phyloP scores from a whole-genome alignment of 2,113 vertebrate genomes.

The Seriola rivoliana region DNA sequence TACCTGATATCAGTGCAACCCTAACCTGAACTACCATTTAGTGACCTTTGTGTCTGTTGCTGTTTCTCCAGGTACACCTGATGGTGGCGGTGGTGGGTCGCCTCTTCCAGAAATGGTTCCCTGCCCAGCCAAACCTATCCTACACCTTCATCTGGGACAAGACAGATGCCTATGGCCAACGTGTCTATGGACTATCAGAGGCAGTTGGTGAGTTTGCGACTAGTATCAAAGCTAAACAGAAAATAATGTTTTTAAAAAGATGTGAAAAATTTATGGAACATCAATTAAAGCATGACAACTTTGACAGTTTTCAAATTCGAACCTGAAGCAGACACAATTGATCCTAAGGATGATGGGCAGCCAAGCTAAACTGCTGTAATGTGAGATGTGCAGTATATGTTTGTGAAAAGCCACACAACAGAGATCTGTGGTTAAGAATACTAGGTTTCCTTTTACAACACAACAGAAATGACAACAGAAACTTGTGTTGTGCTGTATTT shows the following conservation, averaged over 20 bases:
- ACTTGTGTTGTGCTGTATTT: background rate
- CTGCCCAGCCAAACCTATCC: slow-evolving; percentile 95
- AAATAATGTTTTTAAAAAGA: background rate
- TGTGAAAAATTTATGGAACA: background rate
- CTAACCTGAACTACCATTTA: background rate
- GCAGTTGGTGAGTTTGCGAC: slow-evolving; percentile 91
- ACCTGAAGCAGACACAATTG: background rate
- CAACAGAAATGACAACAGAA: background rate
- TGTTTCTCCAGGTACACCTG: slow-evolving; percentile 88
- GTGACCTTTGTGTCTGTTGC: background rate
- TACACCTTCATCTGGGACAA: slow-evolving; percentile 99
- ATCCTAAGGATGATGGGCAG: background rate
- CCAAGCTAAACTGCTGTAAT: background rate
- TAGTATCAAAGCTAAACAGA: background rate
- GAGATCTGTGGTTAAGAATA: background rate
- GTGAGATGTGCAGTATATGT: background rate
- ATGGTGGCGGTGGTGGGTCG: slow-evolving; percentile 98
- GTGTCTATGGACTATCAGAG: slow-evolving; percentile 95
- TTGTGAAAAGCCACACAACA: background rate
- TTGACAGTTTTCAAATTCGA: background rate
- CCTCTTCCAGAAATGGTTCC: slow-evolving; percentile 99
- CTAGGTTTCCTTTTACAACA: background rate
- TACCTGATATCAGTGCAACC: background rate
- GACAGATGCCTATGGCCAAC: slow-evolving; percentile 97
- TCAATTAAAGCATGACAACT: background rate